Evolutionary conservation across 2,888 invertebrate genomes (phyloP).

Genomic region (Melanotus villosus): DNA sequence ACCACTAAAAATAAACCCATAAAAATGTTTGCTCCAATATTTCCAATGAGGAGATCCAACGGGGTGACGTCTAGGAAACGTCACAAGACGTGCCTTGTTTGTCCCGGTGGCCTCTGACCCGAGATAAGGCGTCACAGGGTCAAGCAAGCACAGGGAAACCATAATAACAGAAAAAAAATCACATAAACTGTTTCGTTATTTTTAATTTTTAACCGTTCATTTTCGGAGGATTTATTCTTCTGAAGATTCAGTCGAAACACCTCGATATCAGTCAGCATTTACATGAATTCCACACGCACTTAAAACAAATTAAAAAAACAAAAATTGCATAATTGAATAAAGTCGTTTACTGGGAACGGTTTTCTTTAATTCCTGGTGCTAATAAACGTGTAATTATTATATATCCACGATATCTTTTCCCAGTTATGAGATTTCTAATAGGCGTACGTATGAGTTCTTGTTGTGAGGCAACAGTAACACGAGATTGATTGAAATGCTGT

Average conservation of each 20-base stretch:
- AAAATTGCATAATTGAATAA: constrained; percentile 21
- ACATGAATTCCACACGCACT: too few relatives aligned
- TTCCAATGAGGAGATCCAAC: constrained; percentile 27
- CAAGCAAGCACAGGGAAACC: constrained; percentile 31
- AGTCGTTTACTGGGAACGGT: constrained; percentile 17
- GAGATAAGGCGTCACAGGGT: constrained; percentile 39
- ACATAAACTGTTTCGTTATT: neutral
- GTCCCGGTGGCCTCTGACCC: constrained; percentile 48
- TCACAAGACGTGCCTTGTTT: constrained; percentile 49
- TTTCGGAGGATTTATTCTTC: neutral
- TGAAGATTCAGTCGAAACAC: too few relatives aligned
- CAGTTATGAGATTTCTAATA: constrained; percentile 40
- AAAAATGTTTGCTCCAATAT: constrained; percentile 29
- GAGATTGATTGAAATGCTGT: constrained; percentile 46
- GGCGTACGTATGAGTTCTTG: constrained; percentile 35
- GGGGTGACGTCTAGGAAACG: constrained; percentile 40
- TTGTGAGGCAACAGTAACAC: constrained; percentile 36
- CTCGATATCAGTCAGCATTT: too few relatives aligned
- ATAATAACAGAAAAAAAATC: constrained; percentile 17
- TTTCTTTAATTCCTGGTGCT: constrained; percentile 36
- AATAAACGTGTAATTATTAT: constrained; percentile 47
- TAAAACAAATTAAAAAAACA: too few relatives aligned
- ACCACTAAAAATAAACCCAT: constrained; percentile 22
- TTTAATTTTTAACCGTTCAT: neutral
- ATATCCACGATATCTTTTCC: constrained; percentile 41